Evolutionary conservation across 2,888 invertebrate genomes (phyloP), one percentile per base, ranked within the genome.

Genomic region (Neria commutata): DNA sequence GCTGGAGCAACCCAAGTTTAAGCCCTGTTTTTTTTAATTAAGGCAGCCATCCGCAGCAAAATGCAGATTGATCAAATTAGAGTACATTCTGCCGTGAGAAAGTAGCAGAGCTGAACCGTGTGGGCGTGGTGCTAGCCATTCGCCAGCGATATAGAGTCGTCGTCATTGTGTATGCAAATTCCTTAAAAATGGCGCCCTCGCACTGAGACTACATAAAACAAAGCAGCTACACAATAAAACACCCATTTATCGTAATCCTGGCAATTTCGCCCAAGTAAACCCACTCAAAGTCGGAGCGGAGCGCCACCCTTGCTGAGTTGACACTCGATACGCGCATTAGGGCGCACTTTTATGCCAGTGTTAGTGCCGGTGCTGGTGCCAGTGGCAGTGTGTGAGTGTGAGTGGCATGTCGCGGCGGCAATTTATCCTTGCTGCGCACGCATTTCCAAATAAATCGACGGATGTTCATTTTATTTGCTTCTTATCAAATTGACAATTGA

Each of bases 241-340:
- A 63, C 62, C 62, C 64, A 66, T 66, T 67, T 66, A 63, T 64
- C 54, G 61, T 67, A 66, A 67, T 67, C 64, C 63, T 61, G 67
- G 64, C 64, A 67, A 66, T 67, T 67, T 66, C 59, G 60, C 57
- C 63, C 59, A 63, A 62, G 63, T 60, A 64, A 67, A 66, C 64
- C 66, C 66, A 67, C 67, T 64, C 64, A 64, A 65, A 63, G 58
- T 62, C 61, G 58, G 59, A 60, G 49, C 48, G 50, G 3, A 3
- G 6, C 21, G 21, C 37, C 37, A 5, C 17, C 5, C 2, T 42
- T 17, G 6, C 19, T 14, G 42, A 19, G 37, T 10, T 37, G 37
- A 37, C 37, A 37, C n/a, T 37, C 29, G 29, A 29, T 29, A 11
- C 5, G 29, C 29, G 29, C 11, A 29, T 29, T 29, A 29, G 29